These are phyloP conservation scores for Oncorhynchus clarkii DNA, from an alignment of 2,113 vertebrate genomes.

Conservation along the genomic window DNA sequence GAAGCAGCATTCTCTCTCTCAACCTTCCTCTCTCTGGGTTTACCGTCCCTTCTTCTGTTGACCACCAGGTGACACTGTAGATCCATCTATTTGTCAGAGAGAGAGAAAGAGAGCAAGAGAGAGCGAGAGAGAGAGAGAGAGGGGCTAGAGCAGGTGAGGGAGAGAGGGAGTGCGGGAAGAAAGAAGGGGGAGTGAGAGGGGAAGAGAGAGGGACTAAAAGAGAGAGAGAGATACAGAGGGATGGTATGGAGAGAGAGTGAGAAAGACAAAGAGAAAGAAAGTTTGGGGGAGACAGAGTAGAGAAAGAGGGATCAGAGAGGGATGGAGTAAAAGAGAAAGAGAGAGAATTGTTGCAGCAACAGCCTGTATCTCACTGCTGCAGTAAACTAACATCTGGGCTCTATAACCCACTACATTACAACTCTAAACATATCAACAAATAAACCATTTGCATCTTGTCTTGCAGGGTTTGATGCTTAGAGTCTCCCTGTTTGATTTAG, in stretches of 20 bases:
- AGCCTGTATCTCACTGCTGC: not conserved
- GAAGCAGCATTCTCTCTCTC: not conserved
- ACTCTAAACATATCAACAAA: not conserved
- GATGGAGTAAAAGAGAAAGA: not conserved
- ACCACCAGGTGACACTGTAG: conserved; percentile 1
- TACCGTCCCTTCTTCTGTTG: not conserved
- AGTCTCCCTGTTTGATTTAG: not conserved
- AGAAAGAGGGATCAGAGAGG: not conserved
- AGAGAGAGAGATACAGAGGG: no score
- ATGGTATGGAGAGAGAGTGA: no score
- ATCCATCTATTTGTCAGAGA: not conserved
- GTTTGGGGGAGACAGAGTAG: not conserved
- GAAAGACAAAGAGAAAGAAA: not conserved
- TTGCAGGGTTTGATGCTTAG: not conserved
- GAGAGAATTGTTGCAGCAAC: not conserved
- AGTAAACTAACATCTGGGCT: conserved; percentile 5
- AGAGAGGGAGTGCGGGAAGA: no score
- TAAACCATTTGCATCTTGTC: not conserved
- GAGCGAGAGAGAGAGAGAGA: no score
- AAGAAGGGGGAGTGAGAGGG: no score
- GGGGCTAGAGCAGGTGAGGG: no score
- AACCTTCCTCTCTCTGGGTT: not conserved
- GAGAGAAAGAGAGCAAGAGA: not conserved
- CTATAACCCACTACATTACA: conserved; percentile 5
- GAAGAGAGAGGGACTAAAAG: no score